Evolutionary conservation across 2,888 invertebrate genomes (phyloP).

Genomic region (Allophyes oxyacanthae): DNA sequence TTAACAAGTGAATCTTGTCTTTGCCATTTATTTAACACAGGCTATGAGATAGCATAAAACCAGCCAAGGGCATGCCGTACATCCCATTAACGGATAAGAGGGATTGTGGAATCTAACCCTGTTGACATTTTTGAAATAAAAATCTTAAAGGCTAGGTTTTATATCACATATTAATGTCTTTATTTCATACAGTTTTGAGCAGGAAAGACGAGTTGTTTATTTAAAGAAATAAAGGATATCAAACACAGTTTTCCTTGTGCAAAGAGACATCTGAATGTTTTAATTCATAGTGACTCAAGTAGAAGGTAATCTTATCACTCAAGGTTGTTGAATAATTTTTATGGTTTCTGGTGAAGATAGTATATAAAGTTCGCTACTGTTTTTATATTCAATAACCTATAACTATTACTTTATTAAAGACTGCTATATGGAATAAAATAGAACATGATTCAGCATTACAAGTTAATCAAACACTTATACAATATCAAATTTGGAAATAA

Average conservation of each 20-base stretch:
- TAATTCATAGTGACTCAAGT: constrained; percentile 29
- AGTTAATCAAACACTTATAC: constrained; percentile 1
- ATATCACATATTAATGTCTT: background rate
- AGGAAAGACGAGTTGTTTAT: constrained; percentile 1
- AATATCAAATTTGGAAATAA: background rate
- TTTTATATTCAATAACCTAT: no score
- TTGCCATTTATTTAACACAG: no score
- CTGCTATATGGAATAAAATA: constrained; percentile 1
- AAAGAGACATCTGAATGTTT: constrained; percentile 24
- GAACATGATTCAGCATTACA: background rate
- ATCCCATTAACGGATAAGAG: no score
- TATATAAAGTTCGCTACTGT: no score
- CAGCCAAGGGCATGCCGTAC: no score
- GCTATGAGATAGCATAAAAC: no score
- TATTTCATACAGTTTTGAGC: background rate
- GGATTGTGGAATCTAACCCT: no score
- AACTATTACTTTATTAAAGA: constrained; percentile 16
- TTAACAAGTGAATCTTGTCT: no score
- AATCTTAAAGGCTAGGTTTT: background rate
- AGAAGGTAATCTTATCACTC: constrained; percentile 60
- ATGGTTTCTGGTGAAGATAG: constrained; percentile 49
- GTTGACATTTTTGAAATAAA: no score
- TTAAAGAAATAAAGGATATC: constrained; percentile 2
- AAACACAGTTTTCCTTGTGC: constrained; percentile 31
- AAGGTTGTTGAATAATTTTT: constrained; percentile 47